Percentiles rank a stretch among this genome's conserved stretches.
phyloP scores from a whole-genome alignment of 1,140 invertebrate genomes.

The Bicyclus anynana region DNA sequence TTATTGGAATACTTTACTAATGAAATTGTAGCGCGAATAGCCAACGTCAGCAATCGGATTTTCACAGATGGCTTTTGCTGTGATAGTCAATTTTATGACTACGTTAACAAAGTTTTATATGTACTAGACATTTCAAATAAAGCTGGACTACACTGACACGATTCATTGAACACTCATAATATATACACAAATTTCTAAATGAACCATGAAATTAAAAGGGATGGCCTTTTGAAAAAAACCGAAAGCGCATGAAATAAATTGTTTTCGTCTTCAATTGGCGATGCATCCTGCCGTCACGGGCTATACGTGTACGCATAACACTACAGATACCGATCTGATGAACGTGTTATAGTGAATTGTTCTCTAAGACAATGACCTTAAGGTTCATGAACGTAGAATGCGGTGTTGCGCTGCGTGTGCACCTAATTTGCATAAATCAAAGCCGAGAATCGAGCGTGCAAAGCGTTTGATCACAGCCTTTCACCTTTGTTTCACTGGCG shows the following conservation, averaged over 20 bases:
- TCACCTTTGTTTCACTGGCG: slow-evolving; percentile 24
- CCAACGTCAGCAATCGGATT: too few relatives aligned
- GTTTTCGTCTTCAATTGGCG: slow-evolving; percentile 11
- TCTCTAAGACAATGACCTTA: not conserved
- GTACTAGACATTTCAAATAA: too few relatives aligned
- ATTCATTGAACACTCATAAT: too few relatives aligned
- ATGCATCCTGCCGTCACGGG: slow-evolving; percentile 5
- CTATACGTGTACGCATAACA: not conserved
- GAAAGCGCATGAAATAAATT: slow-evolving; percentile 8
- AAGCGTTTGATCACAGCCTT: slow-evolving; percentile 29
- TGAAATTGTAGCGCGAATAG: too few relatives aligned
- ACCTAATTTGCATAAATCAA: slow-evolving; percentile 52
- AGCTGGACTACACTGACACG: too few relatives aligned
- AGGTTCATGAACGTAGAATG: not conserved
- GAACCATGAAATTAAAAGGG: slow-evolving; percentile 1
- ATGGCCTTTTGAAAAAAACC: not conserved
- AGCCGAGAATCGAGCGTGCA: slow-evolving; percentile 30
- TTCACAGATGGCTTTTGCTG: too few relatives aligned
- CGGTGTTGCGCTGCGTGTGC: not conserved
- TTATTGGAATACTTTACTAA: too few relatives aligned
- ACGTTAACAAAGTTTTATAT: too few relatives aligned
- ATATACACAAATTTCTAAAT: not conserved
- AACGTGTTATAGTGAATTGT: not conserved
- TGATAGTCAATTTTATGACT: too few relatives aligned
- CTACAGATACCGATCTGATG: not conserved